phyloP scores from a whole-genome alignment of 2,888 invertebrate genomes.

The Lampropteryx suffumata region DNA sequence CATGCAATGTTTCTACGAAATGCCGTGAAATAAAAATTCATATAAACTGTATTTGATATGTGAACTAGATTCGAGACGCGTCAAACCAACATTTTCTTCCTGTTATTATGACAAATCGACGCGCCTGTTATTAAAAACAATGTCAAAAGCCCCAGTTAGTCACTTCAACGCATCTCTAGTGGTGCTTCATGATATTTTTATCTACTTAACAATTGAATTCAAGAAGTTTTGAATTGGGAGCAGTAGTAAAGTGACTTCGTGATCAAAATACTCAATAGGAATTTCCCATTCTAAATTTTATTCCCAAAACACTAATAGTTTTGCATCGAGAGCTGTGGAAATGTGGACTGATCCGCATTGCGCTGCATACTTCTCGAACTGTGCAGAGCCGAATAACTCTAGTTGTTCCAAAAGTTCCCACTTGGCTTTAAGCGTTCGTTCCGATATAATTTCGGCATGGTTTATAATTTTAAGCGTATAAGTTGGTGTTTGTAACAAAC shows the following conservation, averaged over 20 bases:
- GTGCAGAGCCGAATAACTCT: conserved; percentile 15
- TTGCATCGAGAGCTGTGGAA: conserved; percentile 10
- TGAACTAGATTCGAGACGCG: too few relatives aligned
- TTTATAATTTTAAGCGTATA: conserved; percentile 13
- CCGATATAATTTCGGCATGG: conserved; percentile 11
- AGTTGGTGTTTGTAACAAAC: conserved; percentile 7
- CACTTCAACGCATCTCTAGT: too few relatives aligned
- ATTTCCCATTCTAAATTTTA: conserved; percentile 10
- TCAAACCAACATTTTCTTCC: too few relatives aligned
- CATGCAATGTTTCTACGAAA: too few relatives aligned
- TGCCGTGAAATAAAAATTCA: too few relatives aligned
- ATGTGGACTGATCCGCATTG: conserved; percentile 16
- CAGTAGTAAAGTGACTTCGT: conserved; percentile 2
- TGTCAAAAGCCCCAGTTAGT: too few relatives aligned
- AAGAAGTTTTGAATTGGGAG: conserved; percentile 1
- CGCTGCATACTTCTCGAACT: conserved; percentile 21
- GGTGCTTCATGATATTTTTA: too few relatives aligned
- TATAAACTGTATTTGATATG: too few relatives aligned
- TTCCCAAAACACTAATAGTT: conserved; percentile 18
- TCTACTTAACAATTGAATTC: too few relatives aligned
- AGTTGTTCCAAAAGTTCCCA: conserved; percentile 19
- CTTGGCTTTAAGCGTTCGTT: conserved; percentile 18
- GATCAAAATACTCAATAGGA: conserved; percentile 5
- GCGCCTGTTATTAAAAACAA: too few relatives aligned
- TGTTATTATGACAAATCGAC: too few relatives aligned